Base-by-base conservation (phyloP, 2,888 invertebrate species). In the Temnothorax rugatulus region DNA sequence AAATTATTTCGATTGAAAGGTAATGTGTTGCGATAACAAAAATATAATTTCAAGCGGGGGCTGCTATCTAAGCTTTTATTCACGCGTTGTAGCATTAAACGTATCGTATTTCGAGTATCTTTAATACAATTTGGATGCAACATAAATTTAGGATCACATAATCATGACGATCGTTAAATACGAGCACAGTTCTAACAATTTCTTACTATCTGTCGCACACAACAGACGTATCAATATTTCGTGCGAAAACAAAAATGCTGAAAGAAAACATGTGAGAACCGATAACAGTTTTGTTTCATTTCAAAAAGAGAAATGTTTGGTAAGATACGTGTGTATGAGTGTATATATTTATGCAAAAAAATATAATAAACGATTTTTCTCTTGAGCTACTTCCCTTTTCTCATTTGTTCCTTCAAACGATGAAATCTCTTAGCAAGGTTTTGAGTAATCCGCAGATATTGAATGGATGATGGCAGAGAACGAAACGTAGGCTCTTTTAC, bases 301-400 rank as follows among this genome's bases (percentile, higher is more conserved):
- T 64, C 77, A 61, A 64, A 87, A 71, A 86, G 79, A 54, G 69
- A 66, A 82, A 50, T 52, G 41, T 66, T 66, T 7, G 0, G 59
- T 84, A 57, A 85, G n/a, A 73, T 57, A 64, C 52, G 9, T 57
- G 21, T 21, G 7, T 77, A 79, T 25, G 13, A 15, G 15, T 68
- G 61, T 79, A 83, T 84, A 86, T 88, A 86, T 87, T 88, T 74
- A 66, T 81, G 83, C 68, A 54, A 86, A 61, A 82, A 61, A 84
- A 74, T 71, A 85, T 86, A 90, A 79, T 88, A 87, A 91, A 87
- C 81, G 69, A 81, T 81, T 89, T 88, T 76, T 79, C 77, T 86
- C 76, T 90, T 88, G 87, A 90, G 89, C 87, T 86, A 86, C 71
- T 86, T 84, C 52, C 7, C 59, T 79, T 79, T 71, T 57, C 13